Percentiles rank a stretch among this genome's conserved stretches.
These are phyloP conservation scores for Neomorphus geoffroyi DNA, from an alignment of 2,797 vertebrate genomes.

Conservation along the genomic window DNA sequence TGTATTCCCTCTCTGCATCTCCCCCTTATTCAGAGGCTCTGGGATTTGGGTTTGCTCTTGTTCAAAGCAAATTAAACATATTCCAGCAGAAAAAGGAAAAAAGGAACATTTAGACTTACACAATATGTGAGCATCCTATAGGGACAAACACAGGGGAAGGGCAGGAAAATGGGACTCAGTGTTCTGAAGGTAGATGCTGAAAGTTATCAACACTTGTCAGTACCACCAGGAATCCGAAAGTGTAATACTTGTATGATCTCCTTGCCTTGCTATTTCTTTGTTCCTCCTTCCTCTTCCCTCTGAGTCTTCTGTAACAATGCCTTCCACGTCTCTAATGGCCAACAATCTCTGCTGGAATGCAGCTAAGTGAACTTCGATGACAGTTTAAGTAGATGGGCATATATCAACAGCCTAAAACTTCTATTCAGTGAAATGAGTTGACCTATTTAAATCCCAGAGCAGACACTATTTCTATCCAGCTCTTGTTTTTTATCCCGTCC, in stretches of 20 bases:
- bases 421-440: background rate
- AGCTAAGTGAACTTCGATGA: background rate
- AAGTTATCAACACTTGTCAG: background rate
- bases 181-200: background rate
- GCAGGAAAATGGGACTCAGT: background rate
- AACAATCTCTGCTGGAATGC: background rate
- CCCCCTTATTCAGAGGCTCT: conserved; percentile 1
- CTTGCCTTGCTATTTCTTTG: background rate
- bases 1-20: conserved; percentile 13
- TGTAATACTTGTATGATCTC: background rate
- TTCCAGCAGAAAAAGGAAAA: background rate
- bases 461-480: background rate
- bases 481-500: background rate
- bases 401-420: background rate
- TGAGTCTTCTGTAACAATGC: background rate
- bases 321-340: background rate
- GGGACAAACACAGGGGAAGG: background rate
- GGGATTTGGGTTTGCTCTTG: conserved; percentile 39
- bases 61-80: conserved; percentile 43
- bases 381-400: background rate
- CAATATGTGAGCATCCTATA: background rate
- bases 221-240: background rate
- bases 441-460: conserved; percentile 32
- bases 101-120: background rate
- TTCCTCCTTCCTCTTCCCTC: background rate